phyloP scores from a whole-genome alignment of 1,140 invertebrate genomes.

The Lithobius niger region DNA sequence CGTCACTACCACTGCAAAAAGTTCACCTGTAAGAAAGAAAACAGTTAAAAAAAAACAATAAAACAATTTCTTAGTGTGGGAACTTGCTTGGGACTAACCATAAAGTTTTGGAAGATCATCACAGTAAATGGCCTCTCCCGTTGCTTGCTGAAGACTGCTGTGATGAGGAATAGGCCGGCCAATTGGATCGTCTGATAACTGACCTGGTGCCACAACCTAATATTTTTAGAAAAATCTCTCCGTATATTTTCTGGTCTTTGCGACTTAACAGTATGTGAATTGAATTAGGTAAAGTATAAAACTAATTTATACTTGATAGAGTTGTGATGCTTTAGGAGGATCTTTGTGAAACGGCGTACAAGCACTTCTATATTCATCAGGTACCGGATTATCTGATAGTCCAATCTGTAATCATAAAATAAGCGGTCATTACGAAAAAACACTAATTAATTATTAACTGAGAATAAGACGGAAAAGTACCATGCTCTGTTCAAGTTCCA shows the following conservation, averaged over 20 bases:
- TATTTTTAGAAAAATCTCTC: not conserved
- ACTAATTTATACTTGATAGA: conserved; percentile 60
- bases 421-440: conserved; percentile 45
- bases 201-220: conserved; percentile 37
- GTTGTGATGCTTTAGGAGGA: conserved; percentile 56
- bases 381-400: conserved; percentile 9
- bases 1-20: conserved; percentile 60
- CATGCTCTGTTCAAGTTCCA: too few species aligned
- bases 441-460: too few species aligned
- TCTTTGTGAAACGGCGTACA: conserved; percentile 46
- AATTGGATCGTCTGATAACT: conserved; percentile 51
- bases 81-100: too few species aligned
- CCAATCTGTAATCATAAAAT: conserved; percentile 16
- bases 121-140: conserved; percentile 81
- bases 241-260: not conserved
- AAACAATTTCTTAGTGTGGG: too few species aligned
- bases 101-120: conserved; percentile 65
- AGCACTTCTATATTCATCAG: conserved; percentile 24
- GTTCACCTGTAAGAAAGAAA: conserved; percentile 43
- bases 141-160: conserved; percentile 74
- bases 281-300: too few species aligned
- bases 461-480: too few species aligned
- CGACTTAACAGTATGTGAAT: too few species aligned
- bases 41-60: too few species aligned
- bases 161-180: conserved; percentile 66